Evolutionary conservation across 2,888 invertebrate genomes (phyloP).

Genomic region (Mythimna lalbum): DNA sequence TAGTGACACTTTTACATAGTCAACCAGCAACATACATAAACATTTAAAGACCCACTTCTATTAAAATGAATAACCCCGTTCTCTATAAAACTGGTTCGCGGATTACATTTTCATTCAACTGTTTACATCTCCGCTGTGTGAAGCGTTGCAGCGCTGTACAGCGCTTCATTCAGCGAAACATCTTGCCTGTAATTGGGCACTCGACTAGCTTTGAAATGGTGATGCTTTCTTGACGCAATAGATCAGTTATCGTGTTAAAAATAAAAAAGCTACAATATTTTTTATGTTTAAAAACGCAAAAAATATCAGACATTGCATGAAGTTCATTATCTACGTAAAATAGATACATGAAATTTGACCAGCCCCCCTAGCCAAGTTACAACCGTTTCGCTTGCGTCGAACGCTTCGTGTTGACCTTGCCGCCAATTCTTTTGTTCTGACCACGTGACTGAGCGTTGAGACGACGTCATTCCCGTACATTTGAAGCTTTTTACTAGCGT

Average conservation of each 20-base stretch:
- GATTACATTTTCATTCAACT: constrained; percentile 43
- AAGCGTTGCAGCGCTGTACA: constrained; percentile 20
- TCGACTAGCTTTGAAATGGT: constrained; percentile 19
- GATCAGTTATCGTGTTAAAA: background rate
- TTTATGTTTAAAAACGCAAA: too few species aligned
- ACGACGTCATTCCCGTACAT: too few species aligned
- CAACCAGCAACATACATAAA: constrained; percentile 4
- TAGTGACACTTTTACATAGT: background rate
- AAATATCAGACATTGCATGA: too few species aligned
- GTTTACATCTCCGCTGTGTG: constrained; percentile 28
- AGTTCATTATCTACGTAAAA: too few species aligned
- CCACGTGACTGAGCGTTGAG: too few species aligned
- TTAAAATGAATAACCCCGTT: constrained; percentile 15
- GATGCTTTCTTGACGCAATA: constrained; percentile 31
- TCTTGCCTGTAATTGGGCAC: constrained; percentile 35
- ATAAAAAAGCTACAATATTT: too few species aligned
- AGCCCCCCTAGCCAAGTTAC: too few species aligned
- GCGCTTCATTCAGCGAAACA: constrained; percentile 34
- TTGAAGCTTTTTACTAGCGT: too few species aligned
- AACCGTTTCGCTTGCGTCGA: too few species aligned
- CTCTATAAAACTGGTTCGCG: constrained; percentile 23
- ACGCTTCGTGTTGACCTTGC: too few species aligned
- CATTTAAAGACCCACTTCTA: constrained; percentile 7
- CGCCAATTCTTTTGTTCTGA: too few species aligned
- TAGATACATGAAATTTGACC: too few species aligned